These are phyloP conservation scores for Cephus pygmeus DNA, from an alignment of 2,888 invertebrate species.

Conservation along the genomic window DNA sequence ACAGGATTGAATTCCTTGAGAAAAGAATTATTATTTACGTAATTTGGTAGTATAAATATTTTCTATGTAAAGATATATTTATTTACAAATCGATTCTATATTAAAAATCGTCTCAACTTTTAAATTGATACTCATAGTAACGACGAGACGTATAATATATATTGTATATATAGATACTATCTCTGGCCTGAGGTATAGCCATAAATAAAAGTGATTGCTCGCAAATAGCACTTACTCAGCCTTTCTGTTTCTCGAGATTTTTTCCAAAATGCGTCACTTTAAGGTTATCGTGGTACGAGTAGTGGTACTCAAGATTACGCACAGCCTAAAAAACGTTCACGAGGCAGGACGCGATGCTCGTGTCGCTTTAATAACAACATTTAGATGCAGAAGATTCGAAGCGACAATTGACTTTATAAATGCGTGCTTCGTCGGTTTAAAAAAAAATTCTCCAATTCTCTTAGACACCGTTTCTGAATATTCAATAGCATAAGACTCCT, in stretches of 20 bases:
- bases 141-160: not conserved
- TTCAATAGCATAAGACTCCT: not conserved
- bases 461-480: not conserved
- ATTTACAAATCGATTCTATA: not conserved
- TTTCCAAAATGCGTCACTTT: slow-evolving; percentile 22
- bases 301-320: slow-evolving; percentile 11
- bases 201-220: slow-evolving; percentile 9
- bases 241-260: slow-evolving; percentile 22
- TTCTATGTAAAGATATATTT: not conserved
- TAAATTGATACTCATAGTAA: not conserved
- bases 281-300: slow-evolving; percentile 9
- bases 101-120: not conserved
- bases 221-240: slow-evolving; percentile 26
- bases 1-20: not conserved
- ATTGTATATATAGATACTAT: not conserved
- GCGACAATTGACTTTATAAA: not conserved
- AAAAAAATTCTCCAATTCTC: not conserved
- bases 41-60: not conserved
- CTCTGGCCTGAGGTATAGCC: not conserved
- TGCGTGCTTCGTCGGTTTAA: not conserved
- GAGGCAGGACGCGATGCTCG: not conserved
- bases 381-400: not conserved
- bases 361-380: not conserved
- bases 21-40: not conserved
- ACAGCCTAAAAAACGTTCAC: slow-evolving; percentile 22